A percentile compares a stretch with the other conserved stretches of the same genome.
Conservation (phyloP, 2,113 vertebrate genomes). For the Cepphus grylle region DNA sequence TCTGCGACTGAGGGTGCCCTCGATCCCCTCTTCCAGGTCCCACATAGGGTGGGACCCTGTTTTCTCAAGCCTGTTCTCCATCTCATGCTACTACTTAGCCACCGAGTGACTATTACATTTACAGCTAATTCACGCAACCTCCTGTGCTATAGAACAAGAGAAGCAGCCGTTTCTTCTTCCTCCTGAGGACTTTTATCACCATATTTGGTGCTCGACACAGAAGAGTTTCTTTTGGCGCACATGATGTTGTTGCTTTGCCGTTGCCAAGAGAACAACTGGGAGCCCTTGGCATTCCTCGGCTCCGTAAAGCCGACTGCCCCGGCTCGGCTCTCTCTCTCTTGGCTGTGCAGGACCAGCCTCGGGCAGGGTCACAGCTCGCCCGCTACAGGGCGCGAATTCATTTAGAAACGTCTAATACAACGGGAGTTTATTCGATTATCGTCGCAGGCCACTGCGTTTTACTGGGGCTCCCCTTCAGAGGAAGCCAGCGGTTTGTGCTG, state of each 20-base stretch:
- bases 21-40: background rate
- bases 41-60: accelerated
- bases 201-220: background rate
- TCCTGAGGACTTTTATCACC: background rate
- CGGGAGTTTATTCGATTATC: accelerated
- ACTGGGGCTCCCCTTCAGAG: accelerated
- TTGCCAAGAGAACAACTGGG: background rate
- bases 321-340: accelerated
- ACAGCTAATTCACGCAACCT: background rate
- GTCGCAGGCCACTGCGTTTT: accelerated
- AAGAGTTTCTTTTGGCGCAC: background rate
- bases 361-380: accelerated
- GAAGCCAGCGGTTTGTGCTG: accelerated
- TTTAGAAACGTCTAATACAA: accelerated
- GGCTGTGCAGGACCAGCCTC: background rate
- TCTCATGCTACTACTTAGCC: background rate
- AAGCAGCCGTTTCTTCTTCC: background rate
- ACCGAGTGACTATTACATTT: background rate
- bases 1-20: background rate
- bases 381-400: accelerated
- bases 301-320: accelerated
- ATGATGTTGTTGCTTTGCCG: background rate
- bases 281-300: background rate
- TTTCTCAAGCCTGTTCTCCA: background rate
- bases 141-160: background rate